Conservation (phyloP, 1,140 invertebrate species). For the Stratiolaelaps scimitus region DNA sequence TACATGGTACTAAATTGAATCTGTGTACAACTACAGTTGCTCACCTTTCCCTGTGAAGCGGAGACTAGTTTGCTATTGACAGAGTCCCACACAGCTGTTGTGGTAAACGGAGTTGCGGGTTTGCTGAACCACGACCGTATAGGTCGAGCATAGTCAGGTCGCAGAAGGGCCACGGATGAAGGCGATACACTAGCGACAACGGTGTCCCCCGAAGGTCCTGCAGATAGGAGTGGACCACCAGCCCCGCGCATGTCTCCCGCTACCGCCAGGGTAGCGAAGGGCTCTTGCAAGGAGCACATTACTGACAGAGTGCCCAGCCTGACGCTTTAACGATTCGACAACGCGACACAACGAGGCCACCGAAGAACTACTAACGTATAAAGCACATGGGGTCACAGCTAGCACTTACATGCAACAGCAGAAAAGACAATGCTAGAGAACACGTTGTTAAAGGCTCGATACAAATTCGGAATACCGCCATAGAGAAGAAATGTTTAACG, state of each 20-base stretch:
- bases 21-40: neutral
- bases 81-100: slow-evolving; percentile 20
- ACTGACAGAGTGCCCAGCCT: neutral
- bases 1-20: neutral
- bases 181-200: slow-evolving; percentile 20
- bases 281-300: slow-evolving; percentile 18
- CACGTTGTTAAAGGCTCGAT: too few species aligned
- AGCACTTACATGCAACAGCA: too few species aligned
- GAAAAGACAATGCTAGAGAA: too few species aligned
- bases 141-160: neutral
- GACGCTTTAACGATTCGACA: neutral
- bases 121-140: slow-evolving; percentile 7
- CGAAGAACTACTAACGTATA: too few species aligned
- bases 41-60: slow-evolving; percentile 13
- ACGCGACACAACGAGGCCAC: too few species aligned
- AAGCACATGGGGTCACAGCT: too few species aligned
- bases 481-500: too few species aligned
- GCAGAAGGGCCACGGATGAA: slow-evolving; percentile 8
- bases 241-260: slow-evolving; percentile 14
- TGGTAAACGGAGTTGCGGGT: slow-evolving; percentile 21
- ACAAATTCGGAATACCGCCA: too few species aligned
- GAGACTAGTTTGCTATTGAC: neutral
- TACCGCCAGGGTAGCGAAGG: neutral
- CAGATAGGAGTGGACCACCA: neutral
- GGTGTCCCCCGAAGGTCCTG: slow-evolving; percentile 1